Base-by-base conservation (phyloP, 2,797 vertebrate genomes). In the Centroberyx gerrardi region DNA sequence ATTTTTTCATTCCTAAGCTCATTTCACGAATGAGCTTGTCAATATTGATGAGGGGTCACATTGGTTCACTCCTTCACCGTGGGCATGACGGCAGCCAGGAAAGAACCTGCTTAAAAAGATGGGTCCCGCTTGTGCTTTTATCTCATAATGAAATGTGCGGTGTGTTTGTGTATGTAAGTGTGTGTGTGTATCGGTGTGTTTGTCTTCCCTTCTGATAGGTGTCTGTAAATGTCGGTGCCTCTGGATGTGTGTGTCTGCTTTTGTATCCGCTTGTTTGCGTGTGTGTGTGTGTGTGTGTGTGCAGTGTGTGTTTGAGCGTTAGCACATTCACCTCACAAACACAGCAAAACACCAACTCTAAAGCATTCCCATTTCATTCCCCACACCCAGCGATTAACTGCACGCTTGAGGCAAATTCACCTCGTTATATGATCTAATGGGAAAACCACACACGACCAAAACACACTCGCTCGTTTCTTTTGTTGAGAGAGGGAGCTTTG, bases 31-130 rank as follows among this genome's bases (percentile, higher is more conserved):
- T 91, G 94, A 75, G 91, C 93, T 92, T 90, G 95, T 96, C 95
- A 96, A 96, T 95, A 96, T 95, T 95, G 95, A 96, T 95, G 93
- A 94, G 91, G 61, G 83, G 88, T 42, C 87, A 83, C 83, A 74
- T 63, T 85, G 89, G 83, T 93, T 93, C 93, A 92, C 93, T 91
- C 91, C 90, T 93, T 93, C 83, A 88, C 93, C 87, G 85, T 74
- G 75, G 92, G 91, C 29, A 72, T 55, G 42, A 66, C n/a, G 22
- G 44, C 76, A 18, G 54, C 44, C 22, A 58, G 83, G 84, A 82
- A 13, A 53, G 83, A 69, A 44, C 8, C 13, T 3, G 4, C 0
- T 8, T 12, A 29, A 46, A 61, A 22, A 56, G 89, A 93, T 81
- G 80, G 83, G 62, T 87, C 89, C 82, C 61, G 90, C 92, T 87